Base-by-base conservation (phyloP, 2,797 vertebrate species). In the Epinephelus coioides region DNA sequence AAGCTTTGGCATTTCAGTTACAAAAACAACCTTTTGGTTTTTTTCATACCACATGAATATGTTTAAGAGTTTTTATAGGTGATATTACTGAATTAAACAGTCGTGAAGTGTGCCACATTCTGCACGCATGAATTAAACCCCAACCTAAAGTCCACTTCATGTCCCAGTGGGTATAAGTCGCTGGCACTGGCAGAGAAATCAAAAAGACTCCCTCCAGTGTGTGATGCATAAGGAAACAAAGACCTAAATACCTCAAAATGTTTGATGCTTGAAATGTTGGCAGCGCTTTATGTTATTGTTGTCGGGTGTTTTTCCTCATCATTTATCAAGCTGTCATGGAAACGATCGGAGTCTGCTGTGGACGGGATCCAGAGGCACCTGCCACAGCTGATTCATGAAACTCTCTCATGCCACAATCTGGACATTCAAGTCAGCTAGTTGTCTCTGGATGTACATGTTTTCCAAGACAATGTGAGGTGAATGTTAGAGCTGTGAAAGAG, bases 1-100 rank as follows among this genome's bases (percentile, higher is more conserved):
- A 5, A 19, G 25, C 44, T 81, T 49, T 84, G 79, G 51, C 83
- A 79, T 87, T 87, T 83, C 21, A 70, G 17, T 69, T 54, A 46
- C 49, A n/a, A 73, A 88, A 73, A 81, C 69, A 87, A 79, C 72
- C 70, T 86, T 88, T 86, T 23, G 9, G 3, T 72, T 34, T 67
- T 67, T 46, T 30, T 56, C 55, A 19, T 3, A 40, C 2, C 14
- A 14, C 10, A 64, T 56, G 12, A 76, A 83, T 77, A 51, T 6
- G 34, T 69, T 64, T 59, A 9, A 2, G 1, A 23, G 12, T 21
- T 57, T 61, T 75, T 47, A 55, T n/a, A 15, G 13, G 17, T 63
- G 59, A 73, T 66, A n/a, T 44, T 46, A 56, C 61, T 74, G 53
- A 76, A 76, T 69, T 72, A 65, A 82, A 72, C 18, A 59, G 50